These are phyloP conservation scores for Nicator chloris DNA, from an alignment of 2,113 vertebrate species.

Conservation along the genomic window DNA sequence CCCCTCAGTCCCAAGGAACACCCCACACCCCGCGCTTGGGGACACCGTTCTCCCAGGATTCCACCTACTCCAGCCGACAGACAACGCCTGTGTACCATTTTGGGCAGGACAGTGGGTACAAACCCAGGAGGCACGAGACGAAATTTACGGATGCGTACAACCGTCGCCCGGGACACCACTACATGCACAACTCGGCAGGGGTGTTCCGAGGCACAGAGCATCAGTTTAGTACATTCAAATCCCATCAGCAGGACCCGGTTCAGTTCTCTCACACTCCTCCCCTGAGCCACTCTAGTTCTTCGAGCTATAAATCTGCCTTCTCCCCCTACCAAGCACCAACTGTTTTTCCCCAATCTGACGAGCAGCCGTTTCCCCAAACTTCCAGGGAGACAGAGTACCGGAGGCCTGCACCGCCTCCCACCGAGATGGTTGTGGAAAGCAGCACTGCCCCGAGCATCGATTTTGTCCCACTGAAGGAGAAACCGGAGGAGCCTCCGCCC, in stretches of 20 bases:
- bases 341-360: slow-evolving; percentile 77
- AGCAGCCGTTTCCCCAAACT: slow-evolving; percentile 77
- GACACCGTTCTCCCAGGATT: slow-evolving; percentile 96
- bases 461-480: slow-evolving; percentile 79
- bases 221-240: slow-evolving; percentile 75
- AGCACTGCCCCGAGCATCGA: slow-evolving; percentile 59
- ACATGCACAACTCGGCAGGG: slow-evolving; percentile 74
- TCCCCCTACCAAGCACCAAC: slow-evolving; percentile 88
- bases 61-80: slow-evolving; percentile 92
- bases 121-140: slow-evolving; percentile 86
- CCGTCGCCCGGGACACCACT: slow-evolving; percentile 87
- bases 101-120: slow-evolving; percentile 83
- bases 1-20: slow-evolving; percentile 88
- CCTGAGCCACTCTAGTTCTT: slow-evolving; percentile 69
- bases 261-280: slow-evolving; percentile 83
- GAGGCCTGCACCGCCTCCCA: slow-evolving; percentile 66
- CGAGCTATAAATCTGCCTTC: slow-evolving; percentile 85
- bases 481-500: slow-evolving; percentile 82
- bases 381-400: slow-evolving; percentile 83
- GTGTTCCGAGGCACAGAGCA: slow-evolving; percentile 79
- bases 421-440: slow-evolving; percentile 66
- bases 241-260: slow-evolving; percentile 76
- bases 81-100: slow-evolving; percentile 89
- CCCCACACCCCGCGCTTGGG: slow-evolving; percentile 89
- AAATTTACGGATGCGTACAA: slow-evolving; percentile 97